phyloP scores from a whole-genome alignment of 2,113 vertebrate species.

The Channa maculata region DNA sequence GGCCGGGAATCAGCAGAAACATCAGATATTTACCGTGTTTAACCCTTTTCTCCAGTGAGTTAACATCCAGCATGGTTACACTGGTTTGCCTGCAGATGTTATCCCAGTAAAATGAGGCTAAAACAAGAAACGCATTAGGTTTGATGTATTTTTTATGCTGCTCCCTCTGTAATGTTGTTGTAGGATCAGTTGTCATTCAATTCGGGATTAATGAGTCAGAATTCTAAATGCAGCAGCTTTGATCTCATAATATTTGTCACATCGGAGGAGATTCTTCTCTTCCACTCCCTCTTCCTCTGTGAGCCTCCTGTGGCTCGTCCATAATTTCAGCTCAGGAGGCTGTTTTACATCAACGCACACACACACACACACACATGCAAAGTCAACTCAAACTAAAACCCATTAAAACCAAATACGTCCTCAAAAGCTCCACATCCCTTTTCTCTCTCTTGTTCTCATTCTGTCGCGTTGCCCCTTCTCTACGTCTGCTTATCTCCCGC shows the following conservation, averaged over 20 bases:
- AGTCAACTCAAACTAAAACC: conserved; percentile 20
- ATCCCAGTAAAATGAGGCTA: conserved; percentile 8
- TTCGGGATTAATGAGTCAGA: conserved; percentile 8
- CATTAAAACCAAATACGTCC: conserved; percentile 39
- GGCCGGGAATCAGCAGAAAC: conserved; percentile 25
- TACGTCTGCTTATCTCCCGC: conserved; percentile 46
- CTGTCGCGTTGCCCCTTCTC: not conserved
- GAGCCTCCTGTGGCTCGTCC: conserved; percentile 10
- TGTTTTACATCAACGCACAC: not conserved
- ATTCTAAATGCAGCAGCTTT: not conserved
- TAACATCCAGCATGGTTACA: conserved; percentile 9
- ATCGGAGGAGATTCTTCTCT: not conserved
- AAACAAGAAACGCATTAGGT: conserved; percentile 5
- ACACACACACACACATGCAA: not conserved
- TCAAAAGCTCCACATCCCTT: not conserved
- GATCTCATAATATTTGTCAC: conserved; percentile 12
- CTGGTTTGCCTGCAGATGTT: not conserved
- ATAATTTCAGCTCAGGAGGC: conserved; percentile 16
- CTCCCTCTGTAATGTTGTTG: not conserved
- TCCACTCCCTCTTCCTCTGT: not conserved
- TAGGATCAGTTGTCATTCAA: not conserved
- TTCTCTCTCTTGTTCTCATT: not conserved
- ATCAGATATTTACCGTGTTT: conserved; percentile 10
- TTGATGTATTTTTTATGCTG: not conserved
- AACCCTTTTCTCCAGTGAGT: conserved; percentile 21